phyloP scores from a whole-genome alignment of 2,888 invertebrate species.

The Drosophila mercatorum region DNA sequence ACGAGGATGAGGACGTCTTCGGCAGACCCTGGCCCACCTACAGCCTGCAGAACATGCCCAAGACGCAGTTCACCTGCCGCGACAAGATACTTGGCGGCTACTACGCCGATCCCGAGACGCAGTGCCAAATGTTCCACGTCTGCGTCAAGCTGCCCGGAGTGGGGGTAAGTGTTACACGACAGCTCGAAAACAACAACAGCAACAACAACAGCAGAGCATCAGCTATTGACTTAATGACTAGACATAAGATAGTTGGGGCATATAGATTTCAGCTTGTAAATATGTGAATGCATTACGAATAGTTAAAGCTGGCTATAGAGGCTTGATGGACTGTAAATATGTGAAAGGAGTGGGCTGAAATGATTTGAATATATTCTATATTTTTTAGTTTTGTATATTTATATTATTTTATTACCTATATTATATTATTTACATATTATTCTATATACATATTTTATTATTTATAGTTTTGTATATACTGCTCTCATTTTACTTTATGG shows the following conservation, averaged over 20 bases:
- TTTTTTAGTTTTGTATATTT: too few relatives aligned
- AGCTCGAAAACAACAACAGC: constrained; percentile 26
- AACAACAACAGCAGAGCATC: constrained; percentile 9
- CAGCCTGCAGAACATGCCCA: constrained; percentile 87
- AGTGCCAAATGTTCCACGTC: constrained; percentile 95
- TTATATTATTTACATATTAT: too few relatives aligned
- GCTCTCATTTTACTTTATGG: too few relatives aligned
- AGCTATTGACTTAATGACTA: neutral
- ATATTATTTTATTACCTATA: too few relatives aligned
- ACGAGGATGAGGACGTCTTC: constrained; percentile 74
- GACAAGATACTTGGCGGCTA: constrained; percentile 94
- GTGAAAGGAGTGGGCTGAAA: too few relatives aligned
- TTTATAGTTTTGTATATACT: too few relatives aligned
- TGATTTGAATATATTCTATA: too few relatives aligned
- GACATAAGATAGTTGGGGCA: neutral
- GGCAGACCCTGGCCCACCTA: constrained; percentile 86
- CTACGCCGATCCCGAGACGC: constrained; percentile 94
- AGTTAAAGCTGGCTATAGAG: neutral
- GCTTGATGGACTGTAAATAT: neutral
- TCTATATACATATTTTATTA: too few relatives aligned
- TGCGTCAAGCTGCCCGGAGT: constrained; percentile 94
- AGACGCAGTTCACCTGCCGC: constrained; percentile 90
- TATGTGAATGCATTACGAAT: neutral
- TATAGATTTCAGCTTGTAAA: neutral
- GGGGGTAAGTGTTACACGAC: constrained; percentile 85